Evolutionary conservation across 2,797 vertebrate genomes (phyloP).

Genomic region (Gadopsis marmoratus): DNA sequence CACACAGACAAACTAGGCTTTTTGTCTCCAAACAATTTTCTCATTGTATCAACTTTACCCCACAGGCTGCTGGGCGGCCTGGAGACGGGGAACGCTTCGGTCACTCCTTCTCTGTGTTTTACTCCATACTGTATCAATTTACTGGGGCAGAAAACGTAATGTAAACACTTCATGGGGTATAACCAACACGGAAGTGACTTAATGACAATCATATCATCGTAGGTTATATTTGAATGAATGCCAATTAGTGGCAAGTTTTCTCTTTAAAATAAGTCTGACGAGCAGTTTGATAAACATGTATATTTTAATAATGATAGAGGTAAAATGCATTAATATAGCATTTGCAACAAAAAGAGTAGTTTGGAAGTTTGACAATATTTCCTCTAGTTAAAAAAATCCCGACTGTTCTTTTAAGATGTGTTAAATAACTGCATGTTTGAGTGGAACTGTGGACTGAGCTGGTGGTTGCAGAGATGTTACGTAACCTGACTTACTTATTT

Average conservation of each 20-base stretch:
- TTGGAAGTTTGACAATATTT: background rate
- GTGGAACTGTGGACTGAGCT: fast-evolving
- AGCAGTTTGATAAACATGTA: background rate
- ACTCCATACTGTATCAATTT: slow-evolving; percentile 26
- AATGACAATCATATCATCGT: background rate
- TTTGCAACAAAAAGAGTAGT: background rate
- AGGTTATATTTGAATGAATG: background rate
- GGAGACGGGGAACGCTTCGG: slow-evolving; percentile 44
- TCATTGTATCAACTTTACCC: slow-evolving; percentile 74
- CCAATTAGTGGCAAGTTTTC: background rate
- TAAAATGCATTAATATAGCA: background rate
- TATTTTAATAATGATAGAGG: background rate
- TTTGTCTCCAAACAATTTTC: slow-evolving; percentile 78
- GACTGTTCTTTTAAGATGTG: background rate
- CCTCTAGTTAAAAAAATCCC: fast-evolving
- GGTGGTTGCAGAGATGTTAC: background rate
- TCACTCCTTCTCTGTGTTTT: slow-evolving; percentile 27
- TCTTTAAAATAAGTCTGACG: background rate
- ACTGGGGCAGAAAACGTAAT: slow-evolving; percentile 1
- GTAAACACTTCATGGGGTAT: background rate
- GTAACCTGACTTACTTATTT: no score
- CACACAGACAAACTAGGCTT: slow-evolving; percentile 70
- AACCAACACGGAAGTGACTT: background rate
- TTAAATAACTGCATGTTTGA: background rate
- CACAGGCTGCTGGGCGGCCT: slow-evolving; percentile 56